Base-by-base conservation (phyloP, 2,888 invertebrate genomes). In the Trachelus stipa region DNA sequence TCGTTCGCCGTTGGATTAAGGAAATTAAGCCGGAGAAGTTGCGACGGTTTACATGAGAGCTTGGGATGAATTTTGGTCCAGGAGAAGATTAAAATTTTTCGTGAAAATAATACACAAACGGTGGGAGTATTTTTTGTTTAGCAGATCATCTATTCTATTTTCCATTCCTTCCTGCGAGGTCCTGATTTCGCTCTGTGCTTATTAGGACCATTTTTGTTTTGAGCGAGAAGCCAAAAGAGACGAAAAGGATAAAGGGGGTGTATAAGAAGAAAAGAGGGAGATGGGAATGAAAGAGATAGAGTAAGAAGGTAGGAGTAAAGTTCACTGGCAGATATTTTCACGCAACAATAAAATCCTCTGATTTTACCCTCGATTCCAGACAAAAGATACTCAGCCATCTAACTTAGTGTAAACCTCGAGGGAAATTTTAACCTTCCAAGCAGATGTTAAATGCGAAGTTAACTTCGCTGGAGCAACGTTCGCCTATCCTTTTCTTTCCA, bases 361-460 rank as follows among this genome's bases (percentile, higher is more conserved):
- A 86, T 87, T 87, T 84, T 82, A 82, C 84, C 77, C 77, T 73
- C 74, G 34, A 83, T 84, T 81, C 81, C 73, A 77, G 83, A 85
- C 83, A 84, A 85, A 85, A 89, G 85, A 85, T 87, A 84, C 81
- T 84, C 77, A 75, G 75, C 40, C 77, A 79, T 84, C 81, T 84
- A 87, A 89, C 87, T 88, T 85, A 83, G 79, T 82, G 87, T 86
- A 88, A 90, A 88, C 84, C 88, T 85, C 87, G 82, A 83, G 88
- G 87, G 87, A 89, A 90, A 90, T 89, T 90, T 89, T 88, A 89
- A 88, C 88, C 86, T 87, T 83, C 83, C 84, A 79, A 84, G 83
- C 88, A 87, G 88, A 90, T 88, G 88, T 89, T 90, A 88, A 90
- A 88, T 87, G 88, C 84, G 84, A 89, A 88, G 87, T 88, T 89